phyloP scores from a whole-genome alignment of 2,797 vertebrate species.

The Linurgus olivaceus region DNA sequence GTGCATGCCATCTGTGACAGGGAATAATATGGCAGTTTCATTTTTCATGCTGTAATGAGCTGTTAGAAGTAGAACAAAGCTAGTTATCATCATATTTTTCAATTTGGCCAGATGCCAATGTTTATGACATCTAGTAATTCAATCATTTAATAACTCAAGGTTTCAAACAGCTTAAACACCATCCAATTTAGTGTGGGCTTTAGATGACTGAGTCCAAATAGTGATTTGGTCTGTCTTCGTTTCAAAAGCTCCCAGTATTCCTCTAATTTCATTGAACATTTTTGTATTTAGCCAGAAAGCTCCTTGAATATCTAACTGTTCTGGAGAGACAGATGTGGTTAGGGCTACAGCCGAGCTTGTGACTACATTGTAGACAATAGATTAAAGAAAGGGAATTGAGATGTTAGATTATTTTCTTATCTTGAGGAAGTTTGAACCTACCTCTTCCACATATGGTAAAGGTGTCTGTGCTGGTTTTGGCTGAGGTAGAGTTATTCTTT shows the following conservation, averaged over 20 bases:
- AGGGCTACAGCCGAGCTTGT: background rate
- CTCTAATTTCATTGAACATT: background rate
- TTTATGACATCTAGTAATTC: constrained; percentile 33
- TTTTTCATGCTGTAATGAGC: background rate
- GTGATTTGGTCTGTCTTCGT: background rate
- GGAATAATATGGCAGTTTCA: background rate
- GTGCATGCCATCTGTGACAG: background rate
- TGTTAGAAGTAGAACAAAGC: constrained; percentile 44
- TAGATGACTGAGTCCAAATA: background rate
- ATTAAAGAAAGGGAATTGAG: background rate
- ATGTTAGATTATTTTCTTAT: background rate
- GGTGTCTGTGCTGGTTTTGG: background rate
- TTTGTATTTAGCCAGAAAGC: background rate
- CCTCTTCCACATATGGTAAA: background rate
- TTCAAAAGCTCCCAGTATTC: background rate
- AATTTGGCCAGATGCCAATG: background rate
- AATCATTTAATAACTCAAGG: background rate
- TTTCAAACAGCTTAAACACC: background rate
- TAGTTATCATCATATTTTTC: constrained; percentile 21
- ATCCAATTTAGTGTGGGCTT: background rate
- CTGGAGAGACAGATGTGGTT: background rate
- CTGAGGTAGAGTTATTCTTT: background rate
- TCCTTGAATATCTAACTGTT: background rate
- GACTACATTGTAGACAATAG: background rate
- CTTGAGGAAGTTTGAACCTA: background rate